phyloP scores from a whole-genome alignment of 2,888 invertebrate species.

The Protophormia terraenovae region DNA sequence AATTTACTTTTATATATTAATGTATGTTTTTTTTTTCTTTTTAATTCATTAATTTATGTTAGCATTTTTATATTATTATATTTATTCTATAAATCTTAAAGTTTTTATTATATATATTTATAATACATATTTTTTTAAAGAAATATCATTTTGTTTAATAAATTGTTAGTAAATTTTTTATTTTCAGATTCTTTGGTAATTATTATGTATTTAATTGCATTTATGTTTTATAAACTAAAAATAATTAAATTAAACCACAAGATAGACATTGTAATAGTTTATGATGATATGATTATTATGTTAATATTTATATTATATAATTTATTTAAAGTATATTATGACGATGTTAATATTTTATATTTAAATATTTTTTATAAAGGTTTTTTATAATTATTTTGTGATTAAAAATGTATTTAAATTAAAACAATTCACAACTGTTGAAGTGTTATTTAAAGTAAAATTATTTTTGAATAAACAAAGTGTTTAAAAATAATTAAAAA shows the following conservation, averaged over 20 bases:
- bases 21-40: not conserved
- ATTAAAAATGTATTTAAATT: too few relatives aligned
- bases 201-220: slow-evolving; percentile 17
- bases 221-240: not conserved
- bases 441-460: too few relatives aligned
- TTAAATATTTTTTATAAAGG: too few relatives aligned
- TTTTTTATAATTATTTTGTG: too few relatives aligned
- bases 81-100: not conserved
- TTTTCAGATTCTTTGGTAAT: slow-evolving; percentile 38
- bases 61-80: not conserved
- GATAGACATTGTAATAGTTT: not conserved
- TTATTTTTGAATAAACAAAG: too few relatives aligned
- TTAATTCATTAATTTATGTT: slow-evolving; percentile 1
- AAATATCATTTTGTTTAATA: not conserved
- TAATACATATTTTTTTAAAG: slow-evolving; percentile 13
- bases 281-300: not conserved
- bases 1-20: slow-evolving; percentile 3
- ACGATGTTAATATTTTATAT: too few relatives aligned
- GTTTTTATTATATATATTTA: slow-evolving; percentile 7
- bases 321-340: too few relatives aligned
- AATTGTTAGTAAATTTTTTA: not conserved
- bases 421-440: too few relatives aligned
- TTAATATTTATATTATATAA: not conserved
- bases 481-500: too few relatives aligned
- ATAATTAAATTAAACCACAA: not conserved